These are phyloP conservation scores for Mus minutoides DNA, from an alignment of 2,797 vertebrate genomes.

Conservation along the genomic window DNA sequence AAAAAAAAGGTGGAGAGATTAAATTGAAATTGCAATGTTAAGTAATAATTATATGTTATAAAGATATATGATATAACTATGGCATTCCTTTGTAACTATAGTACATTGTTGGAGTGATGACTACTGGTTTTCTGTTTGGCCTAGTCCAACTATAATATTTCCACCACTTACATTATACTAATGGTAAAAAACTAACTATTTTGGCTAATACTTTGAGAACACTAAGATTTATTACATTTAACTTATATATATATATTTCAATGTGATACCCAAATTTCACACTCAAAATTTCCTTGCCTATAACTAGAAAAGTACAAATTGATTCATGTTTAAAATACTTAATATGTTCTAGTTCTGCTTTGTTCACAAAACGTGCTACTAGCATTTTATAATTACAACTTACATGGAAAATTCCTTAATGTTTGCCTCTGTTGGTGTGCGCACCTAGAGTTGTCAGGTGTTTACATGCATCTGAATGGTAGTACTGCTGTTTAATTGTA, in stretches of 20 bases:
- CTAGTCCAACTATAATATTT: slow-evolving; percentile 24
- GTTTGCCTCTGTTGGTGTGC: slow-evolving; percentile 53
- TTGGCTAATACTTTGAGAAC: slow-evolving; percentile 44
- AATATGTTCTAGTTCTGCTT: slow-evolving; percentile 46
- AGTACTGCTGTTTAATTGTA: neutral
- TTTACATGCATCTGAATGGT: neutral
- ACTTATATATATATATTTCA: slow-evolving; percentile 42
- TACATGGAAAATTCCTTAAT: slow-evolving; percentile 32
- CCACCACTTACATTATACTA: neutral
- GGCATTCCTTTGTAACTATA: slow-evolving; percentile 35
- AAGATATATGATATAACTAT: slow-evolving; percentile 18
- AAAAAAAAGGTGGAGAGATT: neutral
- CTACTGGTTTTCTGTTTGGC: neutral
- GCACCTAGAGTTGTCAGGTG: neutral
- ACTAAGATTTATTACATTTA: neutral
- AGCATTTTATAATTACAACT: slow-evolving; percentile 33
- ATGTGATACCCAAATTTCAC: slow-evolving; percentile 45
- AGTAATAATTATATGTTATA: neutral
- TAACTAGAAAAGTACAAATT: slow-evolving; percentile 43
- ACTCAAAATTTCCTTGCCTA: slow-evolving; percentile 35
- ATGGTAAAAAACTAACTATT: slow-evolving; percentile 6
- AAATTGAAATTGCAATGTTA: slow-evolving; percentile 6
- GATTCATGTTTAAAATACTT: slow-evolving; percentile 53
- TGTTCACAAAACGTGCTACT: slow-evolving; percentile 39
- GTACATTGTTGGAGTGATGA: neutral